A percentile compares a stretch with the other conserved stretches of the same genome.
phyloP scores from a whole-genome alignment of 1,140 invertebrate genomes.

The Papilio polytes region DNA sequence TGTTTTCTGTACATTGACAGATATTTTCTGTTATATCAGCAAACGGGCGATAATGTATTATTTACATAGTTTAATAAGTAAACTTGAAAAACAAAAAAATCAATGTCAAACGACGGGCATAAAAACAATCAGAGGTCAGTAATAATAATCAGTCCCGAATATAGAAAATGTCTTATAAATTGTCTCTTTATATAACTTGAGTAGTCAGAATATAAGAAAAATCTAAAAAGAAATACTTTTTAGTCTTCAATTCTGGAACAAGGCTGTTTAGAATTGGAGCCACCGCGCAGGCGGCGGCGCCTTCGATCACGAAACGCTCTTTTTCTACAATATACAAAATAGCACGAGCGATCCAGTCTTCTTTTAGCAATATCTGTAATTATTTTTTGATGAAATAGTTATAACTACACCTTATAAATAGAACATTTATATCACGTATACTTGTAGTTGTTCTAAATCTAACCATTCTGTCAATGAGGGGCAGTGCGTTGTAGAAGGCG shows the following conservation, averaged over 20 bases:
- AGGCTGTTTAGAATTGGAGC: slow-evolving; percentile 88
- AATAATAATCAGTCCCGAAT: not conserved
- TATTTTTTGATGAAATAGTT: not conserved
- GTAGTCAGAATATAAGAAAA: not conserved
- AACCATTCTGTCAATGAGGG: slow-evolving; percentile 87
- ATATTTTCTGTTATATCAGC: not conserved
- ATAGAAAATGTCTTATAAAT: not conserved
- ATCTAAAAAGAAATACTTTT: slow-evolving; percentile 82
- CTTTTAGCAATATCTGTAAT: slow-evolving; percentile 81
- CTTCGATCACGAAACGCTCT: slow-evolving; percentile 90
- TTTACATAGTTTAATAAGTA: not conserved
- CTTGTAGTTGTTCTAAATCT: not conserved
- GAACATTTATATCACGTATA: too few species aligned
- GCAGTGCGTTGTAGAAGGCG: slow-evolving; percentile 85
- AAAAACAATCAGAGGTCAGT: not conserved
- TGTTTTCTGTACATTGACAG: too few species aligned
- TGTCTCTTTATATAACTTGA: not conserved
- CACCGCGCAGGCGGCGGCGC: slow-evolving; percentile 87
- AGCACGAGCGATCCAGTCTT: slow-evolving; percentile 87
- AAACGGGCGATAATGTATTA: not conserved
- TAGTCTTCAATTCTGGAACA: slow-evolving; percentile 87
- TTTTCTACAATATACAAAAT: slow-evolving; percentile 88
- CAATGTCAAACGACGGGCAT: not conserved
- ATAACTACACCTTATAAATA: too few species aligned
- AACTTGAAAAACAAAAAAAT: not conserved